These are phyloP conservation scores for Orchestes rusci DNA, from an alignment of 2,888 invertebrate genomes.

Conservation along the genomic window DNA sequence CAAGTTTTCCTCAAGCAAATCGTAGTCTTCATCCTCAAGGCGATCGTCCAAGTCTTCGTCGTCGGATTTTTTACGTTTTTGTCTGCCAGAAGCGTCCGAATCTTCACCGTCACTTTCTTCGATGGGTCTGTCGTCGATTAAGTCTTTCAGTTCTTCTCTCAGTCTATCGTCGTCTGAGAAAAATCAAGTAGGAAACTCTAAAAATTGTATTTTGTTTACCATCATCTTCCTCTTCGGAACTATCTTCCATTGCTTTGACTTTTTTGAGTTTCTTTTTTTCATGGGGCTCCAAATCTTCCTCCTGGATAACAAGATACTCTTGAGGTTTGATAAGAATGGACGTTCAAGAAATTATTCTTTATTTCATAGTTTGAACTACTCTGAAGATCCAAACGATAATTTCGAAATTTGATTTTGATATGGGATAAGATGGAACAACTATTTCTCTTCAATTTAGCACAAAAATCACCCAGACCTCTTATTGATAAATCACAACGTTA, in stretches of 20 bases:
- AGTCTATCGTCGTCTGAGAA: constrained; percentile 68
- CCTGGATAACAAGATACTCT: constrained; percentile 43
- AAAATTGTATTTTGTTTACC: constrained; percentile 48
- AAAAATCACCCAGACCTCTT: too few relatives aligned
- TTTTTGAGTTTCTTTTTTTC: constrained; percentile 72
- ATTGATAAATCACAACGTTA: too few relatives aligned
- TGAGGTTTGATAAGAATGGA: neutral
- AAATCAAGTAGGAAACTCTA: too few relatives aligned
- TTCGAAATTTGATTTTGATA: too few relatives aligned
- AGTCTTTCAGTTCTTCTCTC: constrained; percentile 84
- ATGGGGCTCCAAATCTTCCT: constrained; percentile 65
- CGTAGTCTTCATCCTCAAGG: constrained; percentile 96
- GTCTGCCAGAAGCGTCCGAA: constrained; percentile 58
- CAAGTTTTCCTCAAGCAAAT: constrained; percentile 94
- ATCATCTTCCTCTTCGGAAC: constrained; percentile 89
- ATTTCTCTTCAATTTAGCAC: too few relatives aligned
- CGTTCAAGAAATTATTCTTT: too few relatives aligned
- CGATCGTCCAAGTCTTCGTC: constrained; percentile 86
- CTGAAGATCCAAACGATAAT: too few relatives aligned
- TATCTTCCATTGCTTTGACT: constrained; percentile 67
- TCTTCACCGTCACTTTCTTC: constrained; percentile 79
- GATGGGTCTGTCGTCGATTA: constrained; percentile 91
- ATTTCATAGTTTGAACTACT: too few relatives aligned
- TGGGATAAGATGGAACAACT: too few relatives aligned
- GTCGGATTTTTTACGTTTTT: constrained; percentile 70